Evolutionary conservation across 2,888 invertebrate genomes (phyloP), one percentile per base, ranked within the genome.

Genomic region (Agrilus mali): DNA sequence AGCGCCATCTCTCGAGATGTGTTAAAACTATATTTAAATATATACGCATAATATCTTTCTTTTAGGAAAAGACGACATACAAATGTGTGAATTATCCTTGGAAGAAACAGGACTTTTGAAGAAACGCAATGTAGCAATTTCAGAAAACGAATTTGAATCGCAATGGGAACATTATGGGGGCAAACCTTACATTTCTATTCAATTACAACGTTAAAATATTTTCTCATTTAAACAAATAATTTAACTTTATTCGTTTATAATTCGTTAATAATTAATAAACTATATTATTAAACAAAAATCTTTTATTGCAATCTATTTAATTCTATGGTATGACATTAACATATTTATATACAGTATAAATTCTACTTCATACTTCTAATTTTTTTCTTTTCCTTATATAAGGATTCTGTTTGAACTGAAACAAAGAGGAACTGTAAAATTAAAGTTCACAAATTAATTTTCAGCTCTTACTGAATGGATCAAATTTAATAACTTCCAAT

Each of bases 81-180:
- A 95, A 69, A 97, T 97, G 97, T 96, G 96, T 64, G 96, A 97
- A 68, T 70, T 96, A 55, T 92, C 89, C 58, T 71, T 97, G 49
- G 94, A 94, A 55, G 95, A 97, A 71, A 97, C 97, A 8, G 95
- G 95, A 5, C 71, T 97, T 53, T 89, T 94, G 2, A 78, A 90
- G 55, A 94, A 94, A 70, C 80, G 93, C 50, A 96, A 95, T 44
- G 96, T 95, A 0, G 96, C 96, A 72, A 92, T 97, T 50, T 73
- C 94, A 39, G 90, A 90, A 60, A 82, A 82, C 60, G 96, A 96
- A 69, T 97, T 97, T 68, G 89, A 93, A 65, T 80, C 84, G 50
- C 93, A 94, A 68, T 97, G 97, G 97, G 76, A 78, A 53, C 78
- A 79, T 39, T 77, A 89, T 65, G 86, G 82, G 45, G 94, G 93